phyloP scores from a whole-genome alignment of 2,888 invertebrate genomes.

The Capitulum mitella region DNA sequence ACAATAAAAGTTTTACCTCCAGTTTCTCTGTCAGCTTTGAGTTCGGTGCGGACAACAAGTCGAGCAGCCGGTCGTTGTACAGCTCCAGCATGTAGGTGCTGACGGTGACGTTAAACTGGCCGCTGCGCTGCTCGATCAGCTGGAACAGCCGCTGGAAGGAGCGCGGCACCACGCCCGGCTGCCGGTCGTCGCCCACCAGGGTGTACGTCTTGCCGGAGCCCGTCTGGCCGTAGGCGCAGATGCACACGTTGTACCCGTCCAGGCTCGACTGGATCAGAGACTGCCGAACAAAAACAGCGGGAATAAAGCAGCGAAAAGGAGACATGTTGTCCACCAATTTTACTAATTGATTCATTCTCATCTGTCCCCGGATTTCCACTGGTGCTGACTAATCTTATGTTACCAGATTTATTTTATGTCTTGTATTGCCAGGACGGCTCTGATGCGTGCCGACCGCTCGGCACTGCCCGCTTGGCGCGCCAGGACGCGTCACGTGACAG shows the following conservation, averaged over 20 bases:
- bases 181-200: constrained; percentile 41
- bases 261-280: constrained; percentile 48
- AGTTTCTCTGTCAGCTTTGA: not conserved
- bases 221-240: constrained; percentile 47
- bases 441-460: too few species aligned
- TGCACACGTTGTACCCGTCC: constrained; percentile 47
- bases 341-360: too few species aligned
- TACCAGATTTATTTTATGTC: too few species aligned
- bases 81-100: constrained; percentile 48
- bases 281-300: constrained; percentile 40
- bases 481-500: too few species aligned
- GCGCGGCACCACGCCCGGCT: constrained; percentile 43
- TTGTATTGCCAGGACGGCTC: too few species aligned
- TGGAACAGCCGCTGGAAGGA: constrained; percentile 46
- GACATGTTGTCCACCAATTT: too few species aligned
- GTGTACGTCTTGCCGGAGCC: constrained; percentile 49
- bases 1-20: too few species aligned
- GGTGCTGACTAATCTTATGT: too few species aligned
- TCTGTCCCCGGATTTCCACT: too few species aligned
- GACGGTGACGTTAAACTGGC: constrained; percentile 45
- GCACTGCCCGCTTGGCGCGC: too few species aligned
- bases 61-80: constrained; percentile 47
- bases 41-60: constrained; percentile 37
- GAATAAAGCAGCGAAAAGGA: too few species aligned
- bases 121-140: constrained; percentile 41